Conservation (phyloP, 2,888 invertebrate species). For the Drosophila putrida region DNA sequence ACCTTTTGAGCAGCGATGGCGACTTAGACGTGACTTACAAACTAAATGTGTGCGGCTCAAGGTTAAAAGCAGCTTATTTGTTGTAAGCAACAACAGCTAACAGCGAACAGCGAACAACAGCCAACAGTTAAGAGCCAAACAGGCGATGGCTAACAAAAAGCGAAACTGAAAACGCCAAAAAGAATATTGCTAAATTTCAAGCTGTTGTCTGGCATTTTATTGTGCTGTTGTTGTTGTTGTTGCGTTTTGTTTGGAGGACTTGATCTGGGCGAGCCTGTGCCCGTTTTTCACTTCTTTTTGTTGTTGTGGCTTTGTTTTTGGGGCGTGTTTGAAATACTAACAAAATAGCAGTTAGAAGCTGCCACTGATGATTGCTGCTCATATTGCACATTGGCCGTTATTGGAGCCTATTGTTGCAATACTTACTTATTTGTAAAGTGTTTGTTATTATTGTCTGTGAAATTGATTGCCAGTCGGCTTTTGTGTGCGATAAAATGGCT, state of each 20-base stretch:
- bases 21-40: constrained; percentile 84
- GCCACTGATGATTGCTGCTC: constrained; percentile 54
- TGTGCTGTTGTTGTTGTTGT: constrained; percentile 14
- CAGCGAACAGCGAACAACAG: constrained; percentile 29
- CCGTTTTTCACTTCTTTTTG: neutral
- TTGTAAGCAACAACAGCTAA: constrained; percentile 63
- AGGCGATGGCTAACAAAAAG: constrained; percentile 48
- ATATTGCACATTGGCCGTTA: constrained; percentile 61
- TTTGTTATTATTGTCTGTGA: constrained; percentile 32
- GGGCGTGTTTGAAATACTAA: constrained; percentile 71
- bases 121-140: constrained; percentile 27
- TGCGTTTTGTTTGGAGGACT: constrained; percentile 52
- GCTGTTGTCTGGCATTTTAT: constrained; percentile 53
- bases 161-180: constrained; percentile 75
- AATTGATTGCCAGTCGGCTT: constrained; percentile 75
- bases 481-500: constrained; percentile 78
- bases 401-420: constrained; percentile 60
- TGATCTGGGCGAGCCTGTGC: constrained; percentile 48
- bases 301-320: constrained; percentile 9
- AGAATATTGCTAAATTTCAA: constrained; percentile 65
- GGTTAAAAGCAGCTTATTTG: constrained; percentile 81
- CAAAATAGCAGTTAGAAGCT: constrained; percentile 65
- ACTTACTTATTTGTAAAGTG: constrained; percentile 5
- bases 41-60: constrained; percentile 83
- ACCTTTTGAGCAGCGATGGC: constrained; percentile 70